Percentiles rank a stretch among this genome's conserved stretches.
Evolutionary conservation across 1,140 invertebrate species (phyloP).

Genomic region (Centruroides vittatus): DNA sequence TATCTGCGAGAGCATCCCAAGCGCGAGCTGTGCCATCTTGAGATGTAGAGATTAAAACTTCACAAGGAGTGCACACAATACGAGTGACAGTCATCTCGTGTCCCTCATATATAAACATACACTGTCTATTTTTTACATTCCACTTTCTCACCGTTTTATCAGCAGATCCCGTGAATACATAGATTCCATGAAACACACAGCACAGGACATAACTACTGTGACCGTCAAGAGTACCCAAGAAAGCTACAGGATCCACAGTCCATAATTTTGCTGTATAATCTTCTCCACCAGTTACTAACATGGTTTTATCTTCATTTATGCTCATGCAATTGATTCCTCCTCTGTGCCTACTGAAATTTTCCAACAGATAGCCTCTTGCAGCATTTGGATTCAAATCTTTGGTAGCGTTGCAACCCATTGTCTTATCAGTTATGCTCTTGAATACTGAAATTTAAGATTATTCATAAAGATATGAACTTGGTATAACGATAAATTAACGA

Average conservation of each 20-base stretch:
- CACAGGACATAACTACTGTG: constrained; percentile 4
- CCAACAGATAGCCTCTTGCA: constrained; percentile 7
- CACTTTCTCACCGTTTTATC: constrained; percentile 34
- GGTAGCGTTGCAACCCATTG: constrained; percentile 6
- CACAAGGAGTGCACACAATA: constrained; percentile 37
- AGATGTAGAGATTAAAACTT: constrained; percentile 37
- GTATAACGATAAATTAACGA: too few relatives aligned
- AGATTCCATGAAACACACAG: constrained; percentile 16
- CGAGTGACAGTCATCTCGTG: constrained; percentile 36
- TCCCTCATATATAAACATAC: constrained; percentile 30
- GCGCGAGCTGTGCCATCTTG: constrained; percentile 37
- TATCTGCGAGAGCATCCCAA: constrained; percentile 34
- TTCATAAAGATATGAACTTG: too few relatives aligned
- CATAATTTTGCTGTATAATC: constrained; percentile 1
- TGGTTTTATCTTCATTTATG: constrained; percentile 3
- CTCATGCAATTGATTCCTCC: constrained; percentile 7
- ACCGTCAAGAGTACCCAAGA: constrained; percentile 4
- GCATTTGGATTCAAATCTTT: constrained; percentile 14
- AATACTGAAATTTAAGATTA: too few relatives aligned
- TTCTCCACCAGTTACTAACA: constrained; percentile 9
- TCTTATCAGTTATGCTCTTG: too few relatives aligned
- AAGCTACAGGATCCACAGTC: constrained; percentile 2
- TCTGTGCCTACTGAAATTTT: constrained; percentile 9
- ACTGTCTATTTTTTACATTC: constrained; percentile 30
- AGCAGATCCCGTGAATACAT: constrained; percentile 34